Conservation (phyloP, 2,888 invertebrate genomes). For the Mesorhabditis sp. region DNA sequence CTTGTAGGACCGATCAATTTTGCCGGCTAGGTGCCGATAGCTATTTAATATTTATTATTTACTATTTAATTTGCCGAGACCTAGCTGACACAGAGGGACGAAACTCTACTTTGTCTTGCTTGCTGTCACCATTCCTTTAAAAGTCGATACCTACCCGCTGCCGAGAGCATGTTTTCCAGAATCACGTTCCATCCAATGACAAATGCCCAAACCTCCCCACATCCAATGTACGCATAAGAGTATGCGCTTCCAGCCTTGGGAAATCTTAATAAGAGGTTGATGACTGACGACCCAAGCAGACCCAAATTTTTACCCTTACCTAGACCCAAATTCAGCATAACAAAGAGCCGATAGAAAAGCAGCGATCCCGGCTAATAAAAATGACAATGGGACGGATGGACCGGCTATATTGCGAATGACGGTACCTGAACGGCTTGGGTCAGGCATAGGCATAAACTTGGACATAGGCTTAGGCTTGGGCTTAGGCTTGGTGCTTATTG, state of each 20-base stretch:
- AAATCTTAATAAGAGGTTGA: slow-evolving; percentile 61
- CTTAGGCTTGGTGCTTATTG: no score
- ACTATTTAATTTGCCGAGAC: no score
- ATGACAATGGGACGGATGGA: slow-evolving; percentile 78
- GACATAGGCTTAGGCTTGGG: neutral
- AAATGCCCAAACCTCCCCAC: slow-evolving; percentile 90
- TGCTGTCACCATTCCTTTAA: neutral
- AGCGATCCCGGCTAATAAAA: slow-evolving; percentile 77
- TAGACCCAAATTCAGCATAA: slow-evolving; percentile 64
- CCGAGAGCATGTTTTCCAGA: slow-evolving; percentile 73
- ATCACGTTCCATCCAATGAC: slow-evolving; percentile 62
- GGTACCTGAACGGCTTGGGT: slow-evolving; percentile 67
- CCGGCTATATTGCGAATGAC: slow-evolving; percentile 81
- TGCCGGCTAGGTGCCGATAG: no score
- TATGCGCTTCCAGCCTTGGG: slow-evolving; percentile 72
- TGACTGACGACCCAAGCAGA: neutral
- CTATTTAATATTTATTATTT: no score
- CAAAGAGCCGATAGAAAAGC: slow-evolving; percentile 75
- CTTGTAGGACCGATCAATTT: no score
- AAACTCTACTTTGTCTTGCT: no score
- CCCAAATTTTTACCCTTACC: slow-evolving; percentile 45
- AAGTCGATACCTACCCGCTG: slow-evolving; percentile 11
- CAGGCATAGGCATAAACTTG: no score
- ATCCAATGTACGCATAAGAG: slow-evolving; percentile 88
- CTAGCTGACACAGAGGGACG: no score